phyloP scores from a whole-genome alignment of 2,797 vertebrate genomes.

The Setipinna tenuifilis region DNA sequence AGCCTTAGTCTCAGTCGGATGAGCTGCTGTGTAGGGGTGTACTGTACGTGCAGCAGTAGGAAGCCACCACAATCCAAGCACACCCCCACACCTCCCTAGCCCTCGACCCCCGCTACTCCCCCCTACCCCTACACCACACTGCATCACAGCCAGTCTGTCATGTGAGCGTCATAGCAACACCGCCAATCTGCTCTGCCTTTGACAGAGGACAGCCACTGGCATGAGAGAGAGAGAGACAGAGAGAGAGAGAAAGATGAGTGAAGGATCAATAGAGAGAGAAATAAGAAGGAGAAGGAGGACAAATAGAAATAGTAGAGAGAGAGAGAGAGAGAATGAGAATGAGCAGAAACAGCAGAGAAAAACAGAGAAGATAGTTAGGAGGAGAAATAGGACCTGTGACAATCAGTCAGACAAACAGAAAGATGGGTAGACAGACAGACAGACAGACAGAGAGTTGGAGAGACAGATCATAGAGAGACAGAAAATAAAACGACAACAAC shows the following conservation, averaged over 20 bases:
- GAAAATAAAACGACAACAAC: not conserved
- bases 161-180: not conserved
- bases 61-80: no score
- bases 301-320: not conserved
- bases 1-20: not conserved
- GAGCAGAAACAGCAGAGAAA: not conserved
- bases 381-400: no score
- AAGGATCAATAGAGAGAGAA: constrained; percentile 36
- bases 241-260: constrained; percentile 52
- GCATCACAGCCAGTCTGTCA: not conserved
- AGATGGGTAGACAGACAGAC: no score
- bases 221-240: constrained; percentile 45
- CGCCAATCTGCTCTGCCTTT: not conserved
- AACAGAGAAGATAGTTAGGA: not conserved
- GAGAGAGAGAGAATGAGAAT: not conserved
- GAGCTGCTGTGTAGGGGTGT: not conserved
- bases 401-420: no score
- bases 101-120: no score
- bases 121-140: not conserved
- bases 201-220: constrained; percentile 26
- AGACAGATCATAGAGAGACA: not conserved
- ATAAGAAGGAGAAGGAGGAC: not conserved
- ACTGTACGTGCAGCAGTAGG: not conserved
- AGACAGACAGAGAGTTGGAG: not conserved
- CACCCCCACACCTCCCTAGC: no score